Percentiles rank a stretch among this genome's conserved stretches.
phyloP scores from a whole-genome alignment of 2,113 vertebrate genomes.

The Syrmaticus mikado region DNA sequence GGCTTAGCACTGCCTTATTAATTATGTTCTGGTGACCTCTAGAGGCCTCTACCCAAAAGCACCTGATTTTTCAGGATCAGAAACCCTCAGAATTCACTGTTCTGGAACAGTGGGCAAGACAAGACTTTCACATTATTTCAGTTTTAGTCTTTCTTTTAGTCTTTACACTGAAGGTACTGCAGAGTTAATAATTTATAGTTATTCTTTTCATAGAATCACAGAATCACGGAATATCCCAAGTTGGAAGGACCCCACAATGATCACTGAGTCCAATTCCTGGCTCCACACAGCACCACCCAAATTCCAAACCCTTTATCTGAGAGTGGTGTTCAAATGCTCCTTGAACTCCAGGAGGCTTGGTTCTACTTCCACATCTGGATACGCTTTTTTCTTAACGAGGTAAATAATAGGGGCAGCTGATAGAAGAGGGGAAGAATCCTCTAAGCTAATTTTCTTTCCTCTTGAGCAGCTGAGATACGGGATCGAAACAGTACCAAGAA shows the following conservation, averaged over 20 bases:
- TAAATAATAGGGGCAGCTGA: neutral
- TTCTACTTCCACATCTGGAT: neutral
- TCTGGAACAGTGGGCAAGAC: neutral
- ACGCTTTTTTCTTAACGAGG: neutral
- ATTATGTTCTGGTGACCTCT: conserved; percentile 69
- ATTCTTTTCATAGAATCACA: neutral
- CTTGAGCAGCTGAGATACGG: neutral
- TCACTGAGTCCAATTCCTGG: neutral
- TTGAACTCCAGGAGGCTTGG: neutral
- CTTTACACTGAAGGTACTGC: neutral
- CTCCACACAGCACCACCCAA: neutral
- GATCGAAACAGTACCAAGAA: neutral
- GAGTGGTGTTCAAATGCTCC: neutral
- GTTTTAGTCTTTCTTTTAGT: neutral
- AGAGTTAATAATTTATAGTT: neutral
- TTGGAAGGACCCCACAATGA: neutral
- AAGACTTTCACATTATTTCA: neutral
- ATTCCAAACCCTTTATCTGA: neutral
- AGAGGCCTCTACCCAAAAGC: conserved; percentile 42
- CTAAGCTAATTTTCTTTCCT: conserved; percentile 8
- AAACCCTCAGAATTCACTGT: neutral
- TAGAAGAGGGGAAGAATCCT: neutral
- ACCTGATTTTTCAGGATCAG: neutral
- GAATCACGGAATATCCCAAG: neutral
- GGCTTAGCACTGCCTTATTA: neutral